These are phyloP conservation scores for Pterocles burchelli DNA, from an alignment of 2,113 vertebrate genomes.

Conservation along the genomic window DNA sequence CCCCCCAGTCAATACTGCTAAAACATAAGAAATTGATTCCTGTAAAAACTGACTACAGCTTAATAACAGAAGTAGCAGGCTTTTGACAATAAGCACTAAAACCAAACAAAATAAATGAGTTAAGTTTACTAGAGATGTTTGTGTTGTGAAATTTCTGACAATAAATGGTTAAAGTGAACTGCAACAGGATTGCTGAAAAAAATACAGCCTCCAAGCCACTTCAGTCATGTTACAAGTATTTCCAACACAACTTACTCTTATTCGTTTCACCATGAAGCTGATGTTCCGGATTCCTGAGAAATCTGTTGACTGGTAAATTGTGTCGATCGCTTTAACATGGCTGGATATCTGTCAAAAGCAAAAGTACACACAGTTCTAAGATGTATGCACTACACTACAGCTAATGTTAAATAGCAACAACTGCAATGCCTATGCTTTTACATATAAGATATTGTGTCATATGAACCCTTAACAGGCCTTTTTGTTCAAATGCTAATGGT, in stretches of 20 bases:
- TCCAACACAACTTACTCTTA: constrained; percentile 82
- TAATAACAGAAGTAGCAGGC: background rate
- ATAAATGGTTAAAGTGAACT: background rate
- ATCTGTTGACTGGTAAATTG: constrained; percentile 94
- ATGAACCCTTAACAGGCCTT: background rate
- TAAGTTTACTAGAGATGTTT: background rate
- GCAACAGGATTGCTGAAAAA: background rate
- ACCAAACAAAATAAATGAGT: background rate
- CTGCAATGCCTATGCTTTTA: background rate
- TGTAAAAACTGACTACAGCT: background rate
- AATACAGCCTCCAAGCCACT: background rate
- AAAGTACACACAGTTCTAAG: background rate
- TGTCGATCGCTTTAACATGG: constrained; percentile 95
- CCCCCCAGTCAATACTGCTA: background rate
- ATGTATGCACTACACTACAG: rapidly evolving
- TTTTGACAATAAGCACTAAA: background rate
- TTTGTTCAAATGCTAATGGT: background rate
- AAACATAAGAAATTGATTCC: background rate
- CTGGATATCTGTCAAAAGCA: constrained; percentile 88
- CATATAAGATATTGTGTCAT: rapidly evolving
- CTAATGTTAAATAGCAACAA: background rate
- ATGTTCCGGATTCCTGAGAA: constrained; percentile 96
- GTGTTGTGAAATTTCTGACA: background rate
- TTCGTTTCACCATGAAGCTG: constrained; percentile 98
- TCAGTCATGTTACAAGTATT: background rate